Conservation (phyloP, 1,140 invertebrate species). For the Ephestia elutella region DNA sequence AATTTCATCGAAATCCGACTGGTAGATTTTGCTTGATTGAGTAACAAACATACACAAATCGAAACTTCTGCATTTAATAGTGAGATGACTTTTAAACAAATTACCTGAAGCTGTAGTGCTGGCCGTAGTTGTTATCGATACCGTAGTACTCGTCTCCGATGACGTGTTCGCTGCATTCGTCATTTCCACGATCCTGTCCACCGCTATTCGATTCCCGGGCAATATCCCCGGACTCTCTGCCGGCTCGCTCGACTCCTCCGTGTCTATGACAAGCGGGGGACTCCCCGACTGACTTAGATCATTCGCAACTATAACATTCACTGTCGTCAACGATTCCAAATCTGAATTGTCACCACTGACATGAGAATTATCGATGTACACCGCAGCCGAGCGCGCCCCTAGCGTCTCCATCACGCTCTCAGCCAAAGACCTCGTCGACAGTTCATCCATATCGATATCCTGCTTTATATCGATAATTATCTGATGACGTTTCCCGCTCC, state of each 20-base stretch:
- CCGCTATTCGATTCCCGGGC: constrained; percentile 54
- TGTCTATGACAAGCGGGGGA: constrained; percentile 40
- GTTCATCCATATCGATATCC: constrained; percentile 70
- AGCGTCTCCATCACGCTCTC: constrained; percentile 73
- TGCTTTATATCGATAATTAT: constrained; percentile 74
- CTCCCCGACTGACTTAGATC: constrained; percentile 45
- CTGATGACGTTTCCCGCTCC: constrained; percentile 68
- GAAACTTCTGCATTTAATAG: too few species aligned
- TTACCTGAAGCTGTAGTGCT: constrained; percentile 69
- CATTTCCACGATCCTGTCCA: constrained; percentile 62
- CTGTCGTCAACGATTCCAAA: constrained; percentile 65
- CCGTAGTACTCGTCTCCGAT: constrained; percentile 16
- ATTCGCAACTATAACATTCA: constrained; percentile 68
- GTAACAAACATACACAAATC: too few species aligned
- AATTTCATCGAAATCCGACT: too few species aligned
- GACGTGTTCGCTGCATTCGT: constrained; percentile 36
- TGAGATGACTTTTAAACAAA: constrained; percentile 4
- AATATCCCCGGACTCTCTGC: constrained; percentile 45
- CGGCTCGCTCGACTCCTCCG: constrained; percentile 29
- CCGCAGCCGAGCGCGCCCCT: constrained; percentile 63
- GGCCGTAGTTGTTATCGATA: constrained; percentile 45
- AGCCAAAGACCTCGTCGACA: constrained; percentile 66
- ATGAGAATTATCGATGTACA: constrained; percentile 68
- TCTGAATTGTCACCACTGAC: constrained; percentile 49
- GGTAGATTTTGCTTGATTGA: too few species aligned